phyloP scores from a whole-genome alignment of 2,888 invertebrate genomes.

The Ectemnius cavifrons region DNA sequence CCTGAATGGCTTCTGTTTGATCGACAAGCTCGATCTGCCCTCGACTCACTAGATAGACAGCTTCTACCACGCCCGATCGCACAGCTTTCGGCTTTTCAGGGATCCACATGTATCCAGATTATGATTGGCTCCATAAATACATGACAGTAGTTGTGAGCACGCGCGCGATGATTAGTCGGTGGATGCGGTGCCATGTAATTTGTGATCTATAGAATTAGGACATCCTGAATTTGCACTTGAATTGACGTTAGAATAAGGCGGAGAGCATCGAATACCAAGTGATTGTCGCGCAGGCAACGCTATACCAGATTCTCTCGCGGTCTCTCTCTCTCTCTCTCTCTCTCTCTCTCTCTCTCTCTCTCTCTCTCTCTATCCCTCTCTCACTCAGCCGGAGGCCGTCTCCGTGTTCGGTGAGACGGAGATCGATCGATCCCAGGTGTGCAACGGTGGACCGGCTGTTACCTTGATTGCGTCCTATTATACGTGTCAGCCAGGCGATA shows the following conservation, averaged over 20 bases:
- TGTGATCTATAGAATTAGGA: slow-evolving; percentile 40
- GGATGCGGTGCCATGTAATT: slow-evolving; percentile 25
- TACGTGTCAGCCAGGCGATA: not conserved
- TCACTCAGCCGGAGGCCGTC: too few relatives aligned
- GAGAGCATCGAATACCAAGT: slow-evolving; percentile 12
- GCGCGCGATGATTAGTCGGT: slow-evolving; percentile 20
- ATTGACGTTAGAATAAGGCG: slow-evolving; percentile 49
- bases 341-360: too few relatives aligned
- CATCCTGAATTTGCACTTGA: slow-evolving; percentile 52
- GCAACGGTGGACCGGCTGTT: not conserved
- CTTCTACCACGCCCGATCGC: slow-evolving; percentile 23
- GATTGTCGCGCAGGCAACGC: slow-evolving; percentile 27
- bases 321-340: too few relatives aligned
- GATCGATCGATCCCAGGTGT: not conserved
- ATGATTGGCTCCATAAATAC: slow-evolving; percentile 1
- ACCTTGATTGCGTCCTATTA: slow-evolving; percentile 5
- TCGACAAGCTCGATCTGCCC: slow-evolving; percentile 42
- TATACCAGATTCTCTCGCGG: not conserved
- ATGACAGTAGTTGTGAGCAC: not conserved
- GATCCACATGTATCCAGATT: too few relatives aligned
- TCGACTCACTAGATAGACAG: slow-evolving; percentile 28
- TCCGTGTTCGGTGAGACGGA: not conserved
- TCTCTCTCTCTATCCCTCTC: too few relatives aligned
- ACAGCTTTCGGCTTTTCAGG: slow-evolving; percentile 4
- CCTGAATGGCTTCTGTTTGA: slow-evolving; percentile 56